Conservation (phyloP, 1,140 invertebrate genomes). For the Teleogryllus occipitalis region DNA sequence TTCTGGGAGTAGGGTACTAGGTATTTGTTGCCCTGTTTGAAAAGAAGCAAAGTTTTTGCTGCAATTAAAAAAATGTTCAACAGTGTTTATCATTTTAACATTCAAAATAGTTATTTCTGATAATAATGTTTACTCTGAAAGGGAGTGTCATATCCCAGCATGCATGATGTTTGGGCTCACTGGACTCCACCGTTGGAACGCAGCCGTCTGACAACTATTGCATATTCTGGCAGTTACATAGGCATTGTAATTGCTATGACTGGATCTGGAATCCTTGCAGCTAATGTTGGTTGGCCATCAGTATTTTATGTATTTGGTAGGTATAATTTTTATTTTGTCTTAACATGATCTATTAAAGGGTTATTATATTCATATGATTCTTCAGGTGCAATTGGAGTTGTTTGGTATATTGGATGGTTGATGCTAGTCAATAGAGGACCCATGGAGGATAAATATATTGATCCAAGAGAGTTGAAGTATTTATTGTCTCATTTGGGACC, state of each 20-base stretch:
- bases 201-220: constrained; percentile 63
- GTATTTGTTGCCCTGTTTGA: too few species aligned
- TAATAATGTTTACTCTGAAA: constrained; percentile 33
- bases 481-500: background rate
- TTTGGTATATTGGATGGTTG: background rate
- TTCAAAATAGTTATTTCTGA: background rate
- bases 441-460: background rate
- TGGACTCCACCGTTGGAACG: constrained; percentile 80
- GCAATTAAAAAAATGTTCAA: too few species aligned
- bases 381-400: background rate
- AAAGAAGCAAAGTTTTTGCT: too few species aligned
- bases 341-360: too few species aligned
- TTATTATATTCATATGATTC: too few species aligned
- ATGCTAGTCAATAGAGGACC: background rate
- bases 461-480: background rate
- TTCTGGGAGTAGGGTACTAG: too few species aligned
- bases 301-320: constrained; percentile 84
- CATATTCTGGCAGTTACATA: constrained; percentile 73
- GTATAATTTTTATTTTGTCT: constrained; percentile 14
- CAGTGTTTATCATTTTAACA: too few species aligned
- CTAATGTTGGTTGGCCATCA: constrained; percentile 69
- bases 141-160: constrained; percentile 85
- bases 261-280: constrained; percentile 58
- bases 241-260: constrained; percentile 75
- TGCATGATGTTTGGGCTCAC: constrained; percentile 76